Evolutionary conservation across 2,797 vertebrate species (phyloP), one percentile per base, ranked within the genome.

Genomic region (Trematomus bernacchii): DNA sequence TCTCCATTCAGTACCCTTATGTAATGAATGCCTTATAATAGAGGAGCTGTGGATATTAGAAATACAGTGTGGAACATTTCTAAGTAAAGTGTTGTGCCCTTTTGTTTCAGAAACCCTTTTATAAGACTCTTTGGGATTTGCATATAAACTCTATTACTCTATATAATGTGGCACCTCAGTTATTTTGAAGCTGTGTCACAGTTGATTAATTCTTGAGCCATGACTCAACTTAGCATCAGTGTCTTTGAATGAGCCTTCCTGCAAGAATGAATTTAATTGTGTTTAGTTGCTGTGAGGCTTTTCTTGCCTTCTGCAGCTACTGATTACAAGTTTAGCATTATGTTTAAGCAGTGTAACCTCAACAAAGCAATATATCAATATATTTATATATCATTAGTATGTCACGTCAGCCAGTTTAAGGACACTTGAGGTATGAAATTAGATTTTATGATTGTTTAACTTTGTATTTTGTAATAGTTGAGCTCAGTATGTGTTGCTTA

Each of bases 351-450:
- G 60, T 86, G 80, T 83, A 84, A 83, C 75, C 79, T 84, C 71
- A 83, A 79, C 83, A 85, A 84, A 91, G 86, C 87, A 92, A 90
- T 91, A 91, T 89, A 86, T 82, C 43, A 69, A 52, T 89, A 89
- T 87, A 88, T 85, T 84, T 85, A 52, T 80, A 85, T 77, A 81
- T 87, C 50, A 71, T 76, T 57, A 75, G 62, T 81, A 76, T 71
- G 73, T 80, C 59, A 76, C 23, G 42, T 84, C 71, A 67, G 79
- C 71, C 66, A 63, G 62, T 77, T 76, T 79, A 77, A 71, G 53
- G 55, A 73, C 71, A 74, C 43, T 80, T 46, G 37, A 76, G 6
- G 44, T 43, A 54, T 84, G 83, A 43, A 78, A 75, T 78, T 61
- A 75, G 43, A 81, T 77, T 87, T 80, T 79, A 81, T 30, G 64